Percentiles rank a stretch among this genome's conserved stretches.
Evolutionary conservation across 2,888 invertebrate genomes (phyloP).

Genomic region (Drepanosiphum platanoidis): DNA sequence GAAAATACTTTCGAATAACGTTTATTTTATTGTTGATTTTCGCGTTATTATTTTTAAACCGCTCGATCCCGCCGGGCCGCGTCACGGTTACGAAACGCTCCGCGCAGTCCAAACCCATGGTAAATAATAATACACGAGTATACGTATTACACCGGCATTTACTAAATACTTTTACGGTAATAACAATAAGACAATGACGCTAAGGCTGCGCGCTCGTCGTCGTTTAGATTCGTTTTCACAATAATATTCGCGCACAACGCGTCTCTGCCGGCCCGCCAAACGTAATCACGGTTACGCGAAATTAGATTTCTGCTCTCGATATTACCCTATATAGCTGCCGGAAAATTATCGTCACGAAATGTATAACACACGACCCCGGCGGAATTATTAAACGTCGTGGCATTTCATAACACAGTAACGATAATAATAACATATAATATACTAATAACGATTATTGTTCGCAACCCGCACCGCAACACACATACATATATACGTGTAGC

Average conservation of each 20-base stretch:
- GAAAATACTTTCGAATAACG: too few relatives aligned
- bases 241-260: neutral
- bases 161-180: too few relatives aligned
- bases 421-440: constrained; percentile 4
- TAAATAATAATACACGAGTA: too few relatives aligned
- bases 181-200: too few relatives aligned
- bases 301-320: constrained; percentile 33
- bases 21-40: too few relatives aligned
- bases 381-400: constrained; percentile 33
- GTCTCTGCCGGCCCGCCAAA: neutral
- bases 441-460: constrained; percentile 9
- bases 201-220: too few relatives aligned
- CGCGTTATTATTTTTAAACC: too few relatives aligned
- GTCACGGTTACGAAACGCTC: too few relatives aligned
- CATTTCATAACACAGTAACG: neutral
- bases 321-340: neutral
- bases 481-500: neutral
- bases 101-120: too few relatives aligned
- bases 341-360: constrained; percentile 42
- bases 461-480: neutral
- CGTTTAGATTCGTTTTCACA: too few relatives aligned
- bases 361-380: constrained; percentile 5
- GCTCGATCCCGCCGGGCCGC: too few relatives aligned
- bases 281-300: neutral
- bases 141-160: too few relatives aligned